Base-by-base conservation (phyloP, 2,888 invertebrate species). In the Leptinotarsa rubiginosa region DNA sequence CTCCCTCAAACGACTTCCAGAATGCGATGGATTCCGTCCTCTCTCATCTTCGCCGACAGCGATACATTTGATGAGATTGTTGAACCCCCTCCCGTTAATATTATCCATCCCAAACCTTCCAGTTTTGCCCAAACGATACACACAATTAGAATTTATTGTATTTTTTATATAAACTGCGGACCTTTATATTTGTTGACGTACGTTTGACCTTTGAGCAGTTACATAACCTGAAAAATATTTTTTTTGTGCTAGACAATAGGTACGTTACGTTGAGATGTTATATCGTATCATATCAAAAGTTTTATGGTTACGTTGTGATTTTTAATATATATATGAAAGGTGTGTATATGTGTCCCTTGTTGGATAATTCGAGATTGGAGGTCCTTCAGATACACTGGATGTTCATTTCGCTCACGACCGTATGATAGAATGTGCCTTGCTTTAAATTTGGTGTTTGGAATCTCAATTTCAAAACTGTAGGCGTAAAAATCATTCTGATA, bases 71-170 rank as follows among this genome's bases (percentile, higher is more conserved):
- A 93, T 85, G 92, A 91, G 80, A 89, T 92, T 80, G 90, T 91
- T 82, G 91, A 92, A 78, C 92, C 92, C 64, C 92, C 92, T 70
- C 92, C 92, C 73, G 92, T 92, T 74, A 92, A 92, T 86, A 92
- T 93, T 84, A 90, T 92, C 82, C 92, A 93, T 88, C 92, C 92
- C 67, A 91, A 91, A 82, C 92, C 92, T 77, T 86, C 88, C 83
- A 86, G 84, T 83, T 77, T 80, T 80, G 85, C 86, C 78, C 83
- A 83, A 75, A 81, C 82, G 75, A 79, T 83, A 71, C 80, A 79
- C 71, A 75, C 69, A 72, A 73, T 81, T 70, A 74, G 79, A 78
- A 78, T 80, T 71, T 79, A 78, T 74, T 78, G 79, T 76, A 68
- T 81, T 72, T 71, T 79, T 31, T 79, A 78, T 69, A 69, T 81